These are phyloP conservation scores for Alauda arvensis DNA, from an alignment of 2,797 vertebrate genomes.

Conservation along the genomic window DNA sequence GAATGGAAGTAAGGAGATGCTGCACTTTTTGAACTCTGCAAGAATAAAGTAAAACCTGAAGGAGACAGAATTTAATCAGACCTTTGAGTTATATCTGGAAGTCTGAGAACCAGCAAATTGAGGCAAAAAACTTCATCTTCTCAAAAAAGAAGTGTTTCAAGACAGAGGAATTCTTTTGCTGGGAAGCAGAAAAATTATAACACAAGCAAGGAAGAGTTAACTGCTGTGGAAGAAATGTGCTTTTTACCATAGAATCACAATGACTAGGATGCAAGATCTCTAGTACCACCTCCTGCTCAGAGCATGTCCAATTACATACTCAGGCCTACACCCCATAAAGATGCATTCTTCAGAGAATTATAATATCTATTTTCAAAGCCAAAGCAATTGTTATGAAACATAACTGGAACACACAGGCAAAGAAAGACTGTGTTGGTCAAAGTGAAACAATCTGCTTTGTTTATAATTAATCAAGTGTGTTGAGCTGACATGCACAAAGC, in stretches of 20 bases:
- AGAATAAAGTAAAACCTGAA: not conserved
- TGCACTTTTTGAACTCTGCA: not conserved
- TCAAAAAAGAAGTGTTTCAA: not conserved
- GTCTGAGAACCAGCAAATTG: not conserved
- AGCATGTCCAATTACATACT: not conserved
- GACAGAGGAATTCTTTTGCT: not conserved
- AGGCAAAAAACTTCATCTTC: not conserved
- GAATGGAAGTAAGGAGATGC: not conserved
- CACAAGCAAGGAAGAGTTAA: not conserved
- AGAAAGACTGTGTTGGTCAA: not conserved
- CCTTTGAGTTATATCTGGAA: not conserved
- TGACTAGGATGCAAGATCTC: not conserved
- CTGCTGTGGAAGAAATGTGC: not conserved
- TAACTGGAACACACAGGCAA: not conserved
- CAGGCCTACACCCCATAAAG: not conserved
- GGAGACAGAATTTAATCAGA: not conserved
- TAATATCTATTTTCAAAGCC: not conserved
- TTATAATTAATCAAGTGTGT: slow-evolving; percentile 17
- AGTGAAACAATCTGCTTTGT: slow-evolving; percentile 8
- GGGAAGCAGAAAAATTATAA: not conserved
- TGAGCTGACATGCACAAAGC: not conserved
- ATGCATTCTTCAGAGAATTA: not conserved
- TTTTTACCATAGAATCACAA: not conserved
- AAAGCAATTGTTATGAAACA: not conserved
- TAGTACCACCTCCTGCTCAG: not conserved